phyloP scores from a whole-genome alignment of 2,113 vertebrate species.

The Baryphthengus martii region DNA sequence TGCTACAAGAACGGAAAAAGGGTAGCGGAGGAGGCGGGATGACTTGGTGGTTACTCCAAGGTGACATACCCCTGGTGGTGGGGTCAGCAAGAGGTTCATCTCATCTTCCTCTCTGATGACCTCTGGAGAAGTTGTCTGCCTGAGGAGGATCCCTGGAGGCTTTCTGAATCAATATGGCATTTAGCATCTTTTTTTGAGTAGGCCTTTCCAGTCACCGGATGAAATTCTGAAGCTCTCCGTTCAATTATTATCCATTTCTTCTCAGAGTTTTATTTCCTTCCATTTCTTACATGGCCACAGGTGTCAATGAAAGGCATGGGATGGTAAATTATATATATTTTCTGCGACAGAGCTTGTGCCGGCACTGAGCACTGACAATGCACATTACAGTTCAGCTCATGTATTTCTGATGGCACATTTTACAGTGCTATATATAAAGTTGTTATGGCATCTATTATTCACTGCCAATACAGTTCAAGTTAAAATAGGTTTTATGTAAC shows the following conservation, averaged over 20 bases:
- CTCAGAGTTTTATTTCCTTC: not conserved
- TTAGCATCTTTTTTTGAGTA: not conserved
- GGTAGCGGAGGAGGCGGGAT: not conserved
- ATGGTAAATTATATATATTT: not conserved
- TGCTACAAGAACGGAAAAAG: not conserved
- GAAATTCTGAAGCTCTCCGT: not conserved
- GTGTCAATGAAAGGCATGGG: not conserved
- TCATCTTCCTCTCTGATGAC: not conserved
- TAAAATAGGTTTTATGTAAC: conserved; percentile 68
- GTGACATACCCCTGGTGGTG: not conserved
- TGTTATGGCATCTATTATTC: conserved; percentile 70
- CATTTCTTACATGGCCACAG: not conserved
- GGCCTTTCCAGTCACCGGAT: not conserved
- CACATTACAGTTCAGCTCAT: conserved; percentile 52
- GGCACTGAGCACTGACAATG: conserved; percentile 54
- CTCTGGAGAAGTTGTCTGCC: not conserved
- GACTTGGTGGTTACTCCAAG: not conserved
- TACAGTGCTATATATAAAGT: conserved; percentile 64
- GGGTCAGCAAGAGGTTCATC: not conserved
- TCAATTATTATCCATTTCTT: not conserved
- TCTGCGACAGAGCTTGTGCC: conserved; percentile 1
- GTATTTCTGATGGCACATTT: conserved; percentile 62
- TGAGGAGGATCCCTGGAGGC: not conserved
- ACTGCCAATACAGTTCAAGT: conserved; percentile 68
- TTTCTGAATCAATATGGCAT: not conserved